Evolutionary conservation across 2,888 invertebrate species (phyloP).

Genomic region (Chydorus sphaericus): DNA sequence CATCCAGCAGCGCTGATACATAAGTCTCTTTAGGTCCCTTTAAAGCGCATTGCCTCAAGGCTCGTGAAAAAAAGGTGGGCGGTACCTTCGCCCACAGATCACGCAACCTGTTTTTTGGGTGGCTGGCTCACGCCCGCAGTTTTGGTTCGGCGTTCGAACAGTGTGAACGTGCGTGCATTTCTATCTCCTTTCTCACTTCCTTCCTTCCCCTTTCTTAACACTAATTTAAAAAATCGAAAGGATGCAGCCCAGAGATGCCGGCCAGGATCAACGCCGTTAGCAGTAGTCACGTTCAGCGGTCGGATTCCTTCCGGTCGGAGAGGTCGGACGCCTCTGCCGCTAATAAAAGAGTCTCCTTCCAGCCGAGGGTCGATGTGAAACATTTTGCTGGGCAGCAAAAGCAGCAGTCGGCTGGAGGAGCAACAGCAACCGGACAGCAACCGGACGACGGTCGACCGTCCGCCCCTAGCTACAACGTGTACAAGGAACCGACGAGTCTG

Average conservation of each 20-base stretch:
- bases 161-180: too few species aligned
- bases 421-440: background rate
- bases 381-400: slow-evolving; percentile 38
- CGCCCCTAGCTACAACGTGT: background rate
- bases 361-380: slow-evolving; percentile 79
- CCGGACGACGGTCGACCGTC: background rate
- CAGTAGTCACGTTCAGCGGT: slow-evolving; percentile 8
- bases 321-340: slow-evolving; percentile 23
- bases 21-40: too few species aligned
- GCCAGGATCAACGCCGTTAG: background rate
- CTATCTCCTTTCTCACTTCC: background rate
- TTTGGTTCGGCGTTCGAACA: too few species aligned
- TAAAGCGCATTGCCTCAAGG: too few species aligned
- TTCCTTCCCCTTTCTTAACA: background rate
- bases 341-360: slow-evolving; percentile 60
- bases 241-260: slow-evolving; percentile 3
- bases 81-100: too few species aligned
- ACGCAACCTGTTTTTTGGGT: too few species aligned
- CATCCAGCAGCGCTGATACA: too few species aligned
- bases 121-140: too few species aligned
- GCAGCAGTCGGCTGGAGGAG: slow-evolving; percentile 13
- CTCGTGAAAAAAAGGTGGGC: too few species aligned
- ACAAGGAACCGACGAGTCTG: slow-evolving; percentile 40
- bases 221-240: background rate
- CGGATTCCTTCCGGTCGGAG: slow-evolving; percentile 14